phyloP scores from a whole-genome alignment of 2,888 invertebrate genomes.

The Diloba caeruleocephala region DNA sequence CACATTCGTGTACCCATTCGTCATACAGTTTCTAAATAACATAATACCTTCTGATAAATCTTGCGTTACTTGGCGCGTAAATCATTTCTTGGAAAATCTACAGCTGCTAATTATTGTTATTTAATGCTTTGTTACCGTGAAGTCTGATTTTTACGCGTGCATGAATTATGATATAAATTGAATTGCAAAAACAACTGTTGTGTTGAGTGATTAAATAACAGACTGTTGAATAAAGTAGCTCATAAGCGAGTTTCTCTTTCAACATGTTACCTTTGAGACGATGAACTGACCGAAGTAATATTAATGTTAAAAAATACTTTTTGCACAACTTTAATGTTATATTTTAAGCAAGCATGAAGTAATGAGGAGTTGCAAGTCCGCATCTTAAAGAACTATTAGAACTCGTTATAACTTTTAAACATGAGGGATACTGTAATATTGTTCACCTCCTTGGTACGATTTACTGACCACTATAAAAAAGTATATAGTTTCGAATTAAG shows the following conservation, averaged over 20 bases:
- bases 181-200: constrained; percentile 10
- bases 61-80: constrained; percentile 11
- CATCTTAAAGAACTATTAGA: no score
- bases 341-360: no score
- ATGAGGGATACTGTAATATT: no score
- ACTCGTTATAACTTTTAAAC: no score
- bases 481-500: no score
- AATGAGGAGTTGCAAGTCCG: no score
- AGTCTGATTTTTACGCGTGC: constrained; percentile 7
- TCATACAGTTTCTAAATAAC: constrained; percentile 41
- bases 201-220: background rate
- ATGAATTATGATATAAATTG: constrained; percentile 18
- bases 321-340: no score
- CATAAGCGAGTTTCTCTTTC: background rate
- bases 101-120: background rate
- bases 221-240: constrained; percentile 10
- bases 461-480: no score
- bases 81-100: background rate
- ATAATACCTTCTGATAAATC: constrained; percentile 4
- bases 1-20: constrained; percentile 24
- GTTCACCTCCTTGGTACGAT: no score
- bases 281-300: no score
- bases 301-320: no score
- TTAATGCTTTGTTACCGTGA: background rate
- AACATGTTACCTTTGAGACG: no score